These are phyloP conservation scores for Morelia viridis DNA, from an alignment of 2,797 vertebrate species.

Conservation along the genomic window DNA sequence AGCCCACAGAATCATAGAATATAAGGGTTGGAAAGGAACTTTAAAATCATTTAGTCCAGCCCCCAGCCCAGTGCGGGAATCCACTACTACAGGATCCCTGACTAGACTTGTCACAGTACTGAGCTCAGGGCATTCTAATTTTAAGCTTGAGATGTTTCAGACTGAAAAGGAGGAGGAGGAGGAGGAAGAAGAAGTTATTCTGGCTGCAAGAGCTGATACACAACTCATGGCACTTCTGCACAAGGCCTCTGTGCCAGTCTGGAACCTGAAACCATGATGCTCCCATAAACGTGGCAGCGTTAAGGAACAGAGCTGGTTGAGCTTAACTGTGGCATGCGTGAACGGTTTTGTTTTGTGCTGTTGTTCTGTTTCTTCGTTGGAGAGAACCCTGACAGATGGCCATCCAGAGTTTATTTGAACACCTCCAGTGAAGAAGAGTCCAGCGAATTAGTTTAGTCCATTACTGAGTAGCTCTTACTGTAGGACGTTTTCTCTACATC, in stretches of 20 bases:
- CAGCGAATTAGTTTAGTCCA: too few relatives aligned
- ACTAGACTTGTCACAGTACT: neutral
- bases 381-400: too few relatives aligned
- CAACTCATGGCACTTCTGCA: neutral
- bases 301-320: neutral
- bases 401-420: too few relatives aligned
- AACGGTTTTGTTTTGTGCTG: neutral
- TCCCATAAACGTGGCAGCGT: neutral
- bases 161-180: neutral
- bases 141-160: neutral
- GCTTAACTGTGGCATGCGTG: neutral
- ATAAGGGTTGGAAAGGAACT: too few relatives aligned
- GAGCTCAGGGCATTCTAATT: neutral
- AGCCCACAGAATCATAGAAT: too few relatives aligned
- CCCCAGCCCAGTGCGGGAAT: too few relatives aligned
- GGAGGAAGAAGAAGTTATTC: neutral
- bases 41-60: too few relatives aligned
- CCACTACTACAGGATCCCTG: too few relatives aligned
- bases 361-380: neutral
- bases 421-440: too few relatives aligned
- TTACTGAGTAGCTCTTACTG: too few relatives aligned
- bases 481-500: neutral
- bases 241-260: neutral
- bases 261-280: neutral
- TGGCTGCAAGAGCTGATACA: neutral